phyloP scores from a whole-genome alignment of 64 coral and sea anemone species.

The Dendrophyllia cribrosa region DNA sequence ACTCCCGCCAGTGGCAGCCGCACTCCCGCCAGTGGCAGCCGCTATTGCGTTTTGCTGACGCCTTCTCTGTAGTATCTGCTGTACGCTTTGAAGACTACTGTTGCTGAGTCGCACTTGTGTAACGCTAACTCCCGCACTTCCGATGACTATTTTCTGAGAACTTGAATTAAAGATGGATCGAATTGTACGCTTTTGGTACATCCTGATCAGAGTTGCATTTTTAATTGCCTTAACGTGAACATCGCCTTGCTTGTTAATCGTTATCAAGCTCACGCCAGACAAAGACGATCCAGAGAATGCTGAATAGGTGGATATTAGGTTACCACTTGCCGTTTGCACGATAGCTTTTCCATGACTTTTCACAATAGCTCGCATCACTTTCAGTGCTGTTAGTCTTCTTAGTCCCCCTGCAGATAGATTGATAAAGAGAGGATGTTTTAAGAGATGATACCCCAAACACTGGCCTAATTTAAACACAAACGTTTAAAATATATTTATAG shows the following conservation, averaged over 20 bases:
- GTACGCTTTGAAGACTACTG: slow-evolving; percentile 19
- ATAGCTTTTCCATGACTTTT: slow-evolving; percentile 66
- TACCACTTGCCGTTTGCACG: slow-evolving; percentile 53
- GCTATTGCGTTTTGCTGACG: neutral
- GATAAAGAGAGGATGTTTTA: neutral
- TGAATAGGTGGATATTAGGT: slow-evolving; percentile 32
- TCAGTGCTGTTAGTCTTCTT: slow-evolving; percentile 29
- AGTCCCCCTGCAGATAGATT: slow-evolving; percentile 15
- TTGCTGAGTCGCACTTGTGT: neutral
- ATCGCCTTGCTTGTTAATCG: slow-evolving; percentile 20
- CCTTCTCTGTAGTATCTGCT: slow-evolving; percentile 32
- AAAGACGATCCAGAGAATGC: slow-evolving; percentile 6
- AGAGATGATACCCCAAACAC: no score
- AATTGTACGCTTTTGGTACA: slow-evolving; percentile 32
- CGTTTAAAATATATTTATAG: no score
- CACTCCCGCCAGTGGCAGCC: neutral
- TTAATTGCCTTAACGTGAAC: slow-evolving; percentile 26
- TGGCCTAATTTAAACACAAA: no score
- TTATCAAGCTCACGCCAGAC: slow-evolving; percentile 63
- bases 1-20: neutral
- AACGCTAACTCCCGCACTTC: slow-evolving; percentile 41
- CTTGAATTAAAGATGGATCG: slow-evolving; percentile 17
- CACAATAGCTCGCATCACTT: slow-evolving; percentile 61
- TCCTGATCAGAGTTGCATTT: slow-evolving; percentile 32
- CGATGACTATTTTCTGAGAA: slow-evolving; percentile 5